Conservation (phyloP, 1,140 invertebrate species). For the Drosophila watanabei region DNA sequence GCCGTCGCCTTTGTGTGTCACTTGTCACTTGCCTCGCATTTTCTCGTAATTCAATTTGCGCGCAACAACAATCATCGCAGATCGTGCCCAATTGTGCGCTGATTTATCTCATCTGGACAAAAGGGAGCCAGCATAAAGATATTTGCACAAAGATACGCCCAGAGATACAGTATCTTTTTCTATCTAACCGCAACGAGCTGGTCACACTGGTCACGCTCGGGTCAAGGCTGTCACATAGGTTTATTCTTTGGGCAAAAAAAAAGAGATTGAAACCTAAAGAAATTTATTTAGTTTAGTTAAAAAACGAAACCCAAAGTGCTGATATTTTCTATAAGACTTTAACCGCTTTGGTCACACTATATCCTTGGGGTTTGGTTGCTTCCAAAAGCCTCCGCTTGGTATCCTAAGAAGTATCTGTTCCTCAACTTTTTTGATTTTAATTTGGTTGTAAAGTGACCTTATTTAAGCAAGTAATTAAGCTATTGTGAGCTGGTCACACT, state of each 20-base stretch:
- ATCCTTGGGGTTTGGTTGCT: too few relatives aligned
- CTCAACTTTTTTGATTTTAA: too few relatives aligned
- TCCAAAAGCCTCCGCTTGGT: too few relatives aligned
- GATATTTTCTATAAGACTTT: too few relatives aligned
- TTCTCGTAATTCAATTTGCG: slow-evolving; percentile 72
- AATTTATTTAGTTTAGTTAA: too few relatives aligned
- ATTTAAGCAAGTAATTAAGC: too few relatives aligned
- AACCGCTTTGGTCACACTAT: too few relatives aligned
- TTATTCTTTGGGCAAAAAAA: background rate
- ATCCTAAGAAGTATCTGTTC: too few relatives aligned
- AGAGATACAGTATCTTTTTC: slow-evolving; percentile 1
- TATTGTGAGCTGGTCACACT: background rate
- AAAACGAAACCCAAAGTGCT: too few relatives aligned
- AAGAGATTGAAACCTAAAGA: background rate
- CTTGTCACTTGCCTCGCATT: slow-evolving; percentile 57
- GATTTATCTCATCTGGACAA: slow-evolving; percentile 42
- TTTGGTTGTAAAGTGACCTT: too few relatives aligned
- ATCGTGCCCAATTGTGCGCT: slow-evolving; percentile 60
- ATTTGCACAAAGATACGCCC: background rate
- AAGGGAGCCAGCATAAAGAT: slow-evolving; percentile 12
- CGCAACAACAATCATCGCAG: slow-evolving; percentile 31
- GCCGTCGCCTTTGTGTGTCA: slow-evolving; percentile 49
- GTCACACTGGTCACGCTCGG: background rate
- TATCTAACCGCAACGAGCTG: background rate
- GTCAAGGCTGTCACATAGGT: background rate